A percentile compares a stretch with the other conserved stretches of the same genome.
Conservation (phyloP, 2,797 vertebrate genomes). For the Rhodeus uyekii region DNA sequence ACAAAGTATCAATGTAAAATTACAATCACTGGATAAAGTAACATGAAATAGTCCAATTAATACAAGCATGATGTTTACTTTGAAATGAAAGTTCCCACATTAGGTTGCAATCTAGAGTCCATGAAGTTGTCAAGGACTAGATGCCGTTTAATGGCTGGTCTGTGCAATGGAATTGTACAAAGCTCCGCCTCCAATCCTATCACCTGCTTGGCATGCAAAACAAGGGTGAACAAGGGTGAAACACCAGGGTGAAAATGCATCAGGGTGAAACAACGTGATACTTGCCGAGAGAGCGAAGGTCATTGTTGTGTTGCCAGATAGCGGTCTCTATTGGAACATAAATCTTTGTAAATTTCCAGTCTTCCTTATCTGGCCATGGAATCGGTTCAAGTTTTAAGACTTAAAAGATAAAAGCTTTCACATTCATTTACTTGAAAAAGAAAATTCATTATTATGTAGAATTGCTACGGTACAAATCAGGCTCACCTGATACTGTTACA, state of each 20-base stretch:
- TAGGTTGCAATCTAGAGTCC: neutral
- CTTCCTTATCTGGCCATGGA: conserved; percentile 22
- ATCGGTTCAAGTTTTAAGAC: conserved; percentile 24
- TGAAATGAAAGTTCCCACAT: neutral
- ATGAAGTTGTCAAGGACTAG: conserved; percentile 13
- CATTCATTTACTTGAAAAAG: neutral
- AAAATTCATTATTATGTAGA: neutral
- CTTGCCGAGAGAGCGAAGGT: conserved; percentile 62
- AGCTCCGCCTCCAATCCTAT: conserved; percentile 56
- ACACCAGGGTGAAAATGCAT: conserved; percentile 62
- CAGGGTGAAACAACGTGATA: conserved; percentile 67
- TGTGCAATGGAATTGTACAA: conserved; percentile 54
- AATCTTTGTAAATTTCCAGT: conserved; percentile 24
- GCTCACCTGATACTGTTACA: neutral
- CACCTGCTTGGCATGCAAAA: conserved; percentile 60
- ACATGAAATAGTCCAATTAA: neutral
- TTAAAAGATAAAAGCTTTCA: neutral
- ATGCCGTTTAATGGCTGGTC: conserved; percentile 13
- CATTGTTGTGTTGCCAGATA: conserved; percentile 44
- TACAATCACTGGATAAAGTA: neutral
- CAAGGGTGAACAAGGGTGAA: conserved; percentile 61
- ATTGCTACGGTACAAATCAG: neutral
- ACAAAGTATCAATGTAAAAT: neutral
- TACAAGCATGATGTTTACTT: neutral
- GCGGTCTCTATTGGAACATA: conserved; percentile 41